Conservation (phyloP, 2,113 vertebrate genomes). For the Brienomyrus brachyistius region DNA sequence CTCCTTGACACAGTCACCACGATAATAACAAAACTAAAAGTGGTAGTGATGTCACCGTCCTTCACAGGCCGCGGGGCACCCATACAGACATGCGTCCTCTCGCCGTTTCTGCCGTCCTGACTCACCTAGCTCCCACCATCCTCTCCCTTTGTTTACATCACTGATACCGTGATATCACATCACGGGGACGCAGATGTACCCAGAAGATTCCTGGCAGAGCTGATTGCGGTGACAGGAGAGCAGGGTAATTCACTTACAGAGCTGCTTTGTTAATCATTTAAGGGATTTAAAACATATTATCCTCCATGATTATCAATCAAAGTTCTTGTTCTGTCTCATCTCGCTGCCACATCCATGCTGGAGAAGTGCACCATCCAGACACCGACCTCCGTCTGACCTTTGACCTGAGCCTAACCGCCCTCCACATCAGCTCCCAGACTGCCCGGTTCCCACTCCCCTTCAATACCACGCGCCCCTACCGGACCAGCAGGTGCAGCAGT, state of each 20-base stretch:
- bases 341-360: background rate
- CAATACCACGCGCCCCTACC: background rate
- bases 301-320: slow-evolving; percentile 3
- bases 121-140: background rate
- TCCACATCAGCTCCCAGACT: background rate
- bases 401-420: background rate
- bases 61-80: background rate
- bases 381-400: background rate
- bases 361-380: background rate
- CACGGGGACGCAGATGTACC: background rate
- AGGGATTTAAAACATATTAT: slow-evolving; percentile 8
- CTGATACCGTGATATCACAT: background rate
- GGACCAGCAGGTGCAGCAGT: background rate
- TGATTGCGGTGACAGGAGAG: background rate
- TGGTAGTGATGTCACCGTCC: background rate
- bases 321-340: background rate
- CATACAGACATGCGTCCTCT: background rate
- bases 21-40: background rate
- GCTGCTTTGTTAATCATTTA: background rate
- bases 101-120: background rate
- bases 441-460: background rate
- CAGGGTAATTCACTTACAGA: background rate
- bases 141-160: background rate
- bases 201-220: background rate
- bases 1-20: background rate